A percentile compares a stretch with the other conserved stretches of the same genome.
Evolutionary conservation across 2,888 invertebrate genomes (phyloP).

Genomic region (Nomada hirtipes): DNA sequence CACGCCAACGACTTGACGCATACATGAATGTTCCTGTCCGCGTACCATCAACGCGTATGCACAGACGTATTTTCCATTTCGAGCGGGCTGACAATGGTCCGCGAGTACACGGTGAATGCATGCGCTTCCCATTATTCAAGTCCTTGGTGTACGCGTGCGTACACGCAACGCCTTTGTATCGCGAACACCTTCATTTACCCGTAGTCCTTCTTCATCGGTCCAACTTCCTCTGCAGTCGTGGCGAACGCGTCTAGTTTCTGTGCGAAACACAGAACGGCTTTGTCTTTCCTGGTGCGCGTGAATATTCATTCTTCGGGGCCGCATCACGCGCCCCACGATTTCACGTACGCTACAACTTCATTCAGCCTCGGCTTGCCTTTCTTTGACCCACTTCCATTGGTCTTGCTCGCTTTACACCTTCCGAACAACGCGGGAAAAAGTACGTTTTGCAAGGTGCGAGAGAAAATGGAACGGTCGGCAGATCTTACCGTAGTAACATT

Average conservation of each 20-base stretch:
- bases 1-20: background rate
- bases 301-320: constrained; percentile 40
- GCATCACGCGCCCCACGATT: constrained; percentile 17
- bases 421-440: background rate
- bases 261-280: constrained; percentile 7
- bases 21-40: too few relatives aligned
- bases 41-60: background rate
- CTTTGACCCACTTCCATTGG: constrained; percentile 32
- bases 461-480: constrained; percentile 1
- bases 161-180: constrained; percentile 45
- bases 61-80: constrained; percentile 29
- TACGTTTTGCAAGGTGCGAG: background rate
- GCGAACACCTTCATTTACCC: constrained; percentile 43
- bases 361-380: constrained; percentile 31
- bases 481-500: too few relatives aligned
- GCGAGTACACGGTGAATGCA: constrained; percentile 33
- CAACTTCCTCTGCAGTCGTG: constrained; percentile 39
- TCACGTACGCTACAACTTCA: constrained; percentile 55
- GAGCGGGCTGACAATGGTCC: constrained; percentile 36
- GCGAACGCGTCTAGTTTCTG: constrained; percentile 34
- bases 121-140: constrained; percentile 14
- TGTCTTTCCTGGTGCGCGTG: constrained; percentile 33
- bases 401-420: background rate
- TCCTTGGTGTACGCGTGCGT: constrained; percentile 29
- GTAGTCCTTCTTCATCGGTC: constrained; percentile 37